Conservation (phyloP, 2,113 vertebrate genomes). For the Struthio camelus region DNA sequence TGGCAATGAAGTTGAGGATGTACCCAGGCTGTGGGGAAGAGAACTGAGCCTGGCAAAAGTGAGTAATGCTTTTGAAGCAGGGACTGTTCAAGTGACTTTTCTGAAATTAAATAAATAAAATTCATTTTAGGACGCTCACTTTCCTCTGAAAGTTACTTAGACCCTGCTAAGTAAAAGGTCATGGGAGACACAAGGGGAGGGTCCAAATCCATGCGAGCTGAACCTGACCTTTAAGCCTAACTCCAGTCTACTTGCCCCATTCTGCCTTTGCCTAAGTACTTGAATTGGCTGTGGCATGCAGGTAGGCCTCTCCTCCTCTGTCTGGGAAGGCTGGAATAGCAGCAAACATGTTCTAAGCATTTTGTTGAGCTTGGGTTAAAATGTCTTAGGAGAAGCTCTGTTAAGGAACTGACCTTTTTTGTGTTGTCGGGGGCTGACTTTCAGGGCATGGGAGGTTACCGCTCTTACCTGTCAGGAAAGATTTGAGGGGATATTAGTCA, state of each 20-base stretch:
- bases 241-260: neutral
- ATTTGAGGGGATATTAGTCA: rapidly evolving
- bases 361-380: neutral
- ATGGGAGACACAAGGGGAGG: neutral
- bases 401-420: neutral
- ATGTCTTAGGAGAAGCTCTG: neutral
- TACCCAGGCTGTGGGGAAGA: neutral
- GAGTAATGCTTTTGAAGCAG: neutral
- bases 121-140: neutral
- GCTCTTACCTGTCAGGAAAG: neutral
- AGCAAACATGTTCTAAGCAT: rapidly evolving
- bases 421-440: neutral
- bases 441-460: neutral
- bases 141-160: neutral
- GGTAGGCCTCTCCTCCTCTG: rapidly evolving
- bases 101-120: neutral
- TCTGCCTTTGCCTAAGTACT: neutral
- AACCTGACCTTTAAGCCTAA: neutral
- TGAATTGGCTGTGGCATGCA: rapidly evolving
- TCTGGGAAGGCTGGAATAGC: rapidly evolving
- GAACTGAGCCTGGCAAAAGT: neutral
- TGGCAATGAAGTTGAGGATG: neutral
- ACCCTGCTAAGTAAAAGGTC: neutral
- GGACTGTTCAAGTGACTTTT: rapidly evolving
- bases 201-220: neutral